These are phyloP conservation scores for Malurus melanocephalus DNA, from an alignment of 2,113 vertebrate genomes.

Conservation along the genomic window DNA sequence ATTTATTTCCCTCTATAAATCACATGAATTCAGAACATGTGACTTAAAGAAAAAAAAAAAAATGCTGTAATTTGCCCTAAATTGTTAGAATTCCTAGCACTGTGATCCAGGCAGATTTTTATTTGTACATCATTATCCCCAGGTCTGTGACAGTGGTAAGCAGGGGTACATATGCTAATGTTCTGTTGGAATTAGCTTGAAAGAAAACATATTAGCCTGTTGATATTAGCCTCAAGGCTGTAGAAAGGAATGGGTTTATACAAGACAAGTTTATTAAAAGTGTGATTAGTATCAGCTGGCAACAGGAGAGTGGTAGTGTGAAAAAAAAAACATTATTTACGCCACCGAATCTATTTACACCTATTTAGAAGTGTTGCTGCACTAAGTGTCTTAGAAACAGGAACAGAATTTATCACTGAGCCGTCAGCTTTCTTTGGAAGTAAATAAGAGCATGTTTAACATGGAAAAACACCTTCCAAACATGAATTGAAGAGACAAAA, in stretches of 20 bases:
- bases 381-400: neutral
- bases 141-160: neutral
- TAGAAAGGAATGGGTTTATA: neutral
- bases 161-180: neutral
- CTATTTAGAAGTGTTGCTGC: neutral
- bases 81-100: neutral
- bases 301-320: neutral
- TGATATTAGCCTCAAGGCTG: neutral
- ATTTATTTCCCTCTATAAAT: neutral
- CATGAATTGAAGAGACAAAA: fast-evolving
- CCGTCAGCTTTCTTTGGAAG: neutral
- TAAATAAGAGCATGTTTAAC: neutral
- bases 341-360: neutral
- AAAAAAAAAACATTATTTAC: neutral
- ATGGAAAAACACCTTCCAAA: neutral
- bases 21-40: neutral
- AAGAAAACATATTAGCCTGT: neutral
- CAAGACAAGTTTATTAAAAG: neutral
- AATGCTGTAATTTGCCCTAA: neutral
- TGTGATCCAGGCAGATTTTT: neutral
- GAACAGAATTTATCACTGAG: neutral
- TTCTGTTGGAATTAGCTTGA: neutral
- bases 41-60: neutral
- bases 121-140: neutral
- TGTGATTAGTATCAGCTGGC: conserved; percentile 5